Percentiles rank a stretch among this genome's conserved stretches.
phyloP scores from a whole-genome alignment of 2,888 invertebrate genomes.

The Nephrotoma appendiculata region DNA sequence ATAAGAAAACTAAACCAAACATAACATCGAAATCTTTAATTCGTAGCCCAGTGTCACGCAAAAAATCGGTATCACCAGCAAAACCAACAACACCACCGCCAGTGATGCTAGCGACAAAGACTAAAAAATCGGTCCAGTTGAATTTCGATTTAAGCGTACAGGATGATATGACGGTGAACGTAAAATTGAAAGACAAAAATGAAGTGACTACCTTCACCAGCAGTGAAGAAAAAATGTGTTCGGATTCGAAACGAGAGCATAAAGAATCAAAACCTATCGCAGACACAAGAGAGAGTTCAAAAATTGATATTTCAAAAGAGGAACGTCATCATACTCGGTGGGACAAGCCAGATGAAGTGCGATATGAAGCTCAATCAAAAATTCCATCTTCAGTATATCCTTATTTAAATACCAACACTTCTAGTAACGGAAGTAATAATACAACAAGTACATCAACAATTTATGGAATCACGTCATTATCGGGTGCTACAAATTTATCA shows the following conservation, averaged over 20 bases:
- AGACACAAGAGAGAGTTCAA: neutral
- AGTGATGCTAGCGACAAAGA: slow-evolving; percentile 28
- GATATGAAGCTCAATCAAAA: neutral
- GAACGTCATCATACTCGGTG: slow-evolving; percentile 2
- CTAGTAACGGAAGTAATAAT: slow-evolving; percentile 20
- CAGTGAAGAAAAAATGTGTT: neutral
- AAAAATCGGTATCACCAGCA: neutral
- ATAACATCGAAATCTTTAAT: neutral
- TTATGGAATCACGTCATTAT: slow-evolving; percentile 26
- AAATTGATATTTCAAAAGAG: neutral
- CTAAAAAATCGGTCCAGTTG: slow-evolving; percentile 39
- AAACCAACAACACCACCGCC: slow-evolving; percentile 15
- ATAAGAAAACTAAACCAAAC: slow-evolving; percentile 32
- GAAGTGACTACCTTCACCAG: neutral
- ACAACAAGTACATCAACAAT: slow-evolving; percentile 13
- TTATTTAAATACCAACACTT: neutral
- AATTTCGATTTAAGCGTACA: slow-evolving; percentile 40
- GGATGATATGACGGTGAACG: slow-evolving; percentile 34
- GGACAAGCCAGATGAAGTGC: neutral
- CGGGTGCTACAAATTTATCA: neutral
- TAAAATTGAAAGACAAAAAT: slow-evolving; percentile 30
- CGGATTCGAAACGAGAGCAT: neutral
- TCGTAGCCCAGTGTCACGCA: neutral
- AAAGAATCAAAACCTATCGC: neutral
- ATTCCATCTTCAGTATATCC: neutral